Evolutionary conservation across 2,888 invertebrate species (phyloP), one percentile per base, ranked within the genome.

Genomic region (Drosophila longiperda): DNA sequence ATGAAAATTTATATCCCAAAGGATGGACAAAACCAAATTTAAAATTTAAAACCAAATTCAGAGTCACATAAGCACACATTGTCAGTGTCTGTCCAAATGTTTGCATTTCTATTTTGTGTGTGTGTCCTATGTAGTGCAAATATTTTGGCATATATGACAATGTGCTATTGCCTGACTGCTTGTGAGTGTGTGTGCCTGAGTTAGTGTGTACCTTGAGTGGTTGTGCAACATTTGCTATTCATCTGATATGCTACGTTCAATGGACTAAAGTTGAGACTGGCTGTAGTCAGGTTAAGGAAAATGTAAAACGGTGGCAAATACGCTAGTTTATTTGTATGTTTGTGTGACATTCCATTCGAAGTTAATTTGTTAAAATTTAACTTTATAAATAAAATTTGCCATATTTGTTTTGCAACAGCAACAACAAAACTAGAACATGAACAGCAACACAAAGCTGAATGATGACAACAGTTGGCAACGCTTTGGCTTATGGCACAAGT

Each of bases 291-390:
- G 17, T 6, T 53, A 8, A 15, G 33, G 33, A 54, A 8, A 40
- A 38, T 6, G 29, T n/a, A 26, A 42, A 65, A 42, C 26, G 58
- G 54, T 52, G 26, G 55, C 32, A 60, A 32, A 23, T 40, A 70
- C 42, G n/a, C 29, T 71, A 64, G 71, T 77, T 78, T 78, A 75
- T 73, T 80, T 83, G 75, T 73, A 74, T 78, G 66, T 60, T 66
- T 67, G 50, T 80, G 67, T 65, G 75, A 69, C 60, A 65, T 73
- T 68, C 67, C 75, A 69, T 77, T 87, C 73, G 79, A 72, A 87
- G 87, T 87, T 89, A 87, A 87, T 87, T 89, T 87, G 84, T 75
- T 89, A 81, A 83, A 83, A 82, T 89, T 87, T 82, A 64, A 75
- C 78, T 86, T 73, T 73, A 82, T 88, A 88, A 80, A 87, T 89